Conservation (phyloP, 2,888 invertebrate genomes). For the Villa cingulata region DNA sequence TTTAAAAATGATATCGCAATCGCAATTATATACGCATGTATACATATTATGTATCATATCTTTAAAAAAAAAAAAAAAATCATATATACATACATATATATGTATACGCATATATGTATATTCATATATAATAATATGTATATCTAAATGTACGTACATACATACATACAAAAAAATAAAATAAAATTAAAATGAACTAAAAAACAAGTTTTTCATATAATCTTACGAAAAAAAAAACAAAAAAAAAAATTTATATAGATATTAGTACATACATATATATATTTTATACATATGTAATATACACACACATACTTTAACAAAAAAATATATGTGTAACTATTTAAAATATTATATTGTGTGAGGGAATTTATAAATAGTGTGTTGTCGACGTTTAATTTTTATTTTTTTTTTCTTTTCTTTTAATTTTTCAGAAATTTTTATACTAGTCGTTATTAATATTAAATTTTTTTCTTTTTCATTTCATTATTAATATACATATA, state of each 20-base stretch:
- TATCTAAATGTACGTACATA: too few species aligned
- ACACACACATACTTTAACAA: too few species aligned
- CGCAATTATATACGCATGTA: background rate
- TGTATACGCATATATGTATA: background rate
- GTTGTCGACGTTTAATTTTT: conserved; percentile 8
- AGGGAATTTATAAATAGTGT: conserved; percentile 12
- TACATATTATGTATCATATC: too few species aligned
- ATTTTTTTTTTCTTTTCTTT: background rate
- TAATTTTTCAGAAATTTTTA: conserved; percentile 3
- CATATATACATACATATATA: background rate
- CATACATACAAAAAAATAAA: too few species aligned
- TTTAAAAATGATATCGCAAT: background rate
- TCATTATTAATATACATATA: too few species aligned
- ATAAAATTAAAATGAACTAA: too few species aligned
- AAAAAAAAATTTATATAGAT: background rate
- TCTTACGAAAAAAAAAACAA: too few species aligned
- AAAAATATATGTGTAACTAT: too few species aligned
- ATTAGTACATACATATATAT: background rate
- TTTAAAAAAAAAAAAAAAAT: too few species aligned
- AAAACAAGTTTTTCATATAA: too few species aligned
- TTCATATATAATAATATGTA: too few species aligned
- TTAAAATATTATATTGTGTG: background rate
- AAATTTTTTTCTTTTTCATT: too few species aligned
- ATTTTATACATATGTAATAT: background rate
- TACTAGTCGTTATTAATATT: conserved; percentile 2